phyloP scores from a whole-genome alignment of 2,888 invertebrate species.

The Apodemia zela region DNA sequence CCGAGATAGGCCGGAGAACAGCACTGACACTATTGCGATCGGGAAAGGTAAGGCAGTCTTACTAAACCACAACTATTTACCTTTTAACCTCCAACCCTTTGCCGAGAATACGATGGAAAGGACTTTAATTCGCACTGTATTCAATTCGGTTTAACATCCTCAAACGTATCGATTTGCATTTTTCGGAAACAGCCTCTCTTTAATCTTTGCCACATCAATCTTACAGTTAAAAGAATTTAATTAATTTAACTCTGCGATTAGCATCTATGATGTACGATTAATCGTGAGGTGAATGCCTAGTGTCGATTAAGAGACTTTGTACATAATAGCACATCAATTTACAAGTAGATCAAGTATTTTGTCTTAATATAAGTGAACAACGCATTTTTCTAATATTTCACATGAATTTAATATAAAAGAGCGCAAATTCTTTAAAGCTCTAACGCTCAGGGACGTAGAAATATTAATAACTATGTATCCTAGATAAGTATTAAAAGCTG shows the following conservation, averaged over 20 bases:
- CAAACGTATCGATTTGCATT: too few species aligned
- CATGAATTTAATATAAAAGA: constrained; percentile 5
- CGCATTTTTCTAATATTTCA: not conserved
- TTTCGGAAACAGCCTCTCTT: too few species aligned
- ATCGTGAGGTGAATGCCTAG: not conserved
- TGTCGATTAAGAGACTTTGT: not conserved
- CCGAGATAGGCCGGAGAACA: too few species aligned
- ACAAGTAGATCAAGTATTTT: not conserved
- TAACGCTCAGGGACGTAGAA: constrained; percentile 13
- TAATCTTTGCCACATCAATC: not conserved
- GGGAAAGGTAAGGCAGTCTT: too few species aligned
- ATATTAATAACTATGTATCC: not conserved
- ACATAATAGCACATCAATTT: not conserved
- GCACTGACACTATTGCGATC: too few species aligned
- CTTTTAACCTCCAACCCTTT: too few species aligned
- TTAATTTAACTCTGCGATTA: not conserved
- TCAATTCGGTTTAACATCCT: too few species aligned
- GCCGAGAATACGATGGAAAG: too few species aligned
- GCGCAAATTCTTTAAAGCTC: constrained; percentile 9
- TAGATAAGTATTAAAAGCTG: constrained; percentile 11
- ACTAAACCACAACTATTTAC: too few species aligned
- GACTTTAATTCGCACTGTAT: too few species aligned
- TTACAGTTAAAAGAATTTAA: not conserved
- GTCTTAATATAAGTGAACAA: not conserved
- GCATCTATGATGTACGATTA: not conserved